These are phyloP conservation scores for Epizoanthus illoricatus DNA, from an alignment of 92 coral and sea anemone genomes.

Conservation along the genomic window DNA sequence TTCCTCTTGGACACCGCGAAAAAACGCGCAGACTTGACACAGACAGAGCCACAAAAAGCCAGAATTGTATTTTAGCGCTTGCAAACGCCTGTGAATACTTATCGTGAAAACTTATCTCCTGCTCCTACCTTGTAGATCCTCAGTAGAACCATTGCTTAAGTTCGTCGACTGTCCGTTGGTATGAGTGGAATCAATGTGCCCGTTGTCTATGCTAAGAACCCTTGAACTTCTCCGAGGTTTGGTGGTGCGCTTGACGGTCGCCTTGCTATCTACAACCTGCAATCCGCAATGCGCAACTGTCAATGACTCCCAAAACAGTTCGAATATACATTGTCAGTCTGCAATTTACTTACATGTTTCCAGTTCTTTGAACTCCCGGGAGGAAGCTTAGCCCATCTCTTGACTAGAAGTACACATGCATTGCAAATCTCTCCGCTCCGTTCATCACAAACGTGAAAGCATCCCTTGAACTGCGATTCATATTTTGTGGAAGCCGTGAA, in stretches of 20 bases:
- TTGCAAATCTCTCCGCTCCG: conserved; percentile 96
- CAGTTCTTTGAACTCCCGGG: conserved; percentile 84
- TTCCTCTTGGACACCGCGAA: neutral
- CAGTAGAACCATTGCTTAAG: conserved; percentile 41
- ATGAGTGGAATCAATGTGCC: conserved; percentile 40
- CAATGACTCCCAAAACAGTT: neutral
- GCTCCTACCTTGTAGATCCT: conserved; percentile 40
- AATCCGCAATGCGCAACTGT: conserved; percentile 9
- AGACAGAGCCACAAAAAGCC: no score
- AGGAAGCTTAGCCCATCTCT: conserved; percentile 95
- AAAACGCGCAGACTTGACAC: neutral
- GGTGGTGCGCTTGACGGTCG: conserved; percentile 64
- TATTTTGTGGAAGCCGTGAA: conserved; percentile 94
- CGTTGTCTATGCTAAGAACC: conserved; percentile 51
- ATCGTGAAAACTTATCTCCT: neutral
- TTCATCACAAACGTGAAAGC: conserved; percentile 76
- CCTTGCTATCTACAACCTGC: conserved; percentile 95
- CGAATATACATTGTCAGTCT: conserved; percentile 1
- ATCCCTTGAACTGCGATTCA: conserved; percentile 83
- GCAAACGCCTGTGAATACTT: no score
- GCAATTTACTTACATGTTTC: conserved; percentile 82
- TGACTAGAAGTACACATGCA: conserved; percentile 96
- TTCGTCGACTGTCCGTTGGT: conserved; percentile 61
- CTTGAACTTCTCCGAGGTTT: conserved; percentile 87
- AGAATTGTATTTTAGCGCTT: no score